Evolutionary conservation across 2,888 invertebrate genomes (phyloP).

Genomic region (Drepana falcataria): DNA sequence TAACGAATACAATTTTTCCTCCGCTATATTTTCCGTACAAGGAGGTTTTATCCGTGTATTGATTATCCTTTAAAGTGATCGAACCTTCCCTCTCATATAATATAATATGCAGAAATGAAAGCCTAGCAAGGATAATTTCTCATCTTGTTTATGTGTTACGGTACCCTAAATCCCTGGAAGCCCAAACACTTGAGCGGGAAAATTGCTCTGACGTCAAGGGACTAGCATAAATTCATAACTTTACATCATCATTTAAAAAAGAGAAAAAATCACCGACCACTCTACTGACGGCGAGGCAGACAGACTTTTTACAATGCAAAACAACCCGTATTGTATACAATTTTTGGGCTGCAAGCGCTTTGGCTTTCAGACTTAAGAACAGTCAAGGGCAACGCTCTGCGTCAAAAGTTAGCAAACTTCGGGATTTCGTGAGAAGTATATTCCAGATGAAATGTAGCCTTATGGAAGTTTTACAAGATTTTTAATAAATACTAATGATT

Average conservation of each 20-base stretch:
- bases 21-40: not conserved
- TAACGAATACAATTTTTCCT: not conserved
- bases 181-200: conserved; percentile 49
- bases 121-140: conserved; percentile 6
- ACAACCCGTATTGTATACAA: conserved; percentile 5
- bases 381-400: not conserved
- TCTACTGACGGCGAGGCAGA: conserved; percentile 17
- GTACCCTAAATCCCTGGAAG: conserved; percentile 32
- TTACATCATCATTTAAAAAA: conserved; percentile 61
- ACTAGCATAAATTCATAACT: conserved; percentile 58
- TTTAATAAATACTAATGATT: not conserved
- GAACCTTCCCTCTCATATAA: conserved; percentile 1
- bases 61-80: not conserved
- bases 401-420: not conserved
- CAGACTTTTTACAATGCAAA: conserved; percentile 12
- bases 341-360: conserved; percentile 10
- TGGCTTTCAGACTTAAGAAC: not conserved
- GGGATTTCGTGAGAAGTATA: not conserved
- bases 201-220: conserved; percentile 51
- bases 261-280: conserved; percentile 29
- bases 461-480: not conserved
- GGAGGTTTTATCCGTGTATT: not conserved
- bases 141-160: conserved; percentile 6
- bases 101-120: not conserved
- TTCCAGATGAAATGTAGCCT: not conserved